These are phyloP conservation scores for Pachyseris speciosa DNA, from an alignment of 64 coral and sea anemone genomes.

Conservation along the genomic window DNA sequence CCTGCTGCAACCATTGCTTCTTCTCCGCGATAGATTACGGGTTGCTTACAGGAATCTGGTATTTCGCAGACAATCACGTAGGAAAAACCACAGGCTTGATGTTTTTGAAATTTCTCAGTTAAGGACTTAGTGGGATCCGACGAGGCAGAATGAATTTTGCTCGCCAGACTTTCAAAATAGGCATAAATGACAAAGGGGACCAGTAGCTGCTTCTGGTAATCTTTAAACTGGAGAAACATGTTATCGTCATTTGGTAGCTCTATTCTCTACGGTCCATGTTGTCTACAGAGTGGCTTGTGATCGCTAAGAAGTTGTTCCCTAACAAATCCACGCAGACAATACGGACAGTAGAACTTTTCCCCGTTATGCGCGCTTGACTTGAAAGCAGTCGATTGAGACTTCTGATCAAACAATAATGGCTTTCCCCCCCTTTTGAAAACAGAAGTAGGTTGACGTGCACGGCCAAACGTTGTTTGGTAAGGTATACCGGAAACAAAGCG, in stretches of 20 bases:
- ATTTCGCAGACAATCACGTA: constrained; percentile 25
- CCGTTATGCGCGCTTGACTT: constrained; percentile 42
- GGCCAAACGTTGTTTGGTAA: constrained; percentile 24
- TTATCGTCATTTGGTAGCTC: constrained; percentile 35
- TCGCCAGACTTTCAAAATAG: background rate
- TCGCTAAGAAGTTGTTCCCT: constrained; percentile 43
- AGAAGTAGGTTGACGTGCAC: constrained; percentile 55
- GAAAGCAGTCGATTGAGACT: constrained; percentile 14
- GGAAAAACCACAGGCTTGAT: constrained; percentile 22
- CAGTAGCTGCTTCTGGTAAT: constrained; percentile 63
- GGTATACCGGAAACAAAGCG: constrained; percentile 35
- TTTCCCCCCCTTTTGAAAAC: background rate
- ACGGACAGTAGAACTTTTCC: constrained; percentile 45
- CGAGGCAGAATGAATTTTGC: background rate
- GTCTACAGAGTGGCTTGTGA: constrained; percentile 16
- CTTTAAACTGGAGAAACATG: constrained; percentile 40
- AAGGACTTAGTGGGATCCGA: background rate
- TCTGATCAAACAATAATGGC: constrained; percentile 51
- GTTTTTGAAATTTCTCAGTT: background rate
- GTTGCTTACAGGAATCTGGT: constrained; percentile 7
- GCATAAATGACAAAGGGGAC: constrained; percentile 50
- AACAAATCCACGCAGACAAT: constrained; percentile 65
- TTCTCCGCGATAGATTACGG: constrained; percentile 54
- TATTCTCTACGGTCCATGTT: constrained; percentile 38
- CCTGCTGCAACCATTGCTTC: constrained; percentile 38